Conservation (phyloP, 2,888 invertebrate genomes). For the Synergus laeviventris region DNA sequence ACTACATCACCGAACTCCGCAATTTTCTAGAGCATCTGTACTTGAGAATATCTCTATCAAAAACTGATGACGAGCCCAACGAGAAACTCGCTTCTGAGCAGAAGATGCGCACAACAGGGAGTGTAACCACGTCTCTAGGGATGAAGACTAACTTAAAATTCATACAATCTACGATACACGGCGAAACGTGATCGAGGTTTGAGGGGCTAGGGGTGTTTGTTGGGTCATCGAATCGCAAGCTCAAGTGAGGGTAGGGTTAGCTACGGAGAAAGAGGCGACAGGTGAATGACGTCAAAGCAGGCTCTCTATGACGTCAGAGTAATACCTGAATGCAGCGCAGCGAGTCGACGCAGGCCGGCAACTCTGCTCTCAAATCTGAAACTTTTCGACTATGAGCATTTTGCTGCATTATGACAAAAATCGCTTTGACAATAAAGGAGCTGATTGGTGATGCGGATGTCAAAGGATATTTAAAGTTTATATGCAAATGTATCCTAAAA, state of each 20-base stretch:
- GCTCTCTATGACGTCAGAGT: slow-evolving; percentile 68
- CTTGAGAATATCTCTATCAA: background rate
- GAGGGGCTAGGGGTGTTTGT: slow-evolving; percentile 16
- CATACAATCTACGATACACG: slow-evolving; percentile 7
- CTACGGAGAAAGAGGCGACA: slow-evolving; percentile 56
- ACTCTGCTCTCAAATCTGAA: slow-evolving; percentile 42
- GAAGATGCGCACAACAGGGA: too few relatives aligned
- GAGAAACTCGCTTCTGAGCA: too few relatives aligned
- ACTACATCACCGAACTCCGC: background rate
- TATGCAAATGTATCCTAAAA: background rate
- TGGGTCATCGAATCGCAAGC: slow-evolving; percentile 59
- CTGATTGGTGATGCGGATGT: background rate
- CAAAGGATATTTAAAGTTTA: background rate
- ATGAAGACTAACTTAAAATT: slow-evolving; percentile 15
- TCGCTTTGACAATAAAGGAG: background rate
- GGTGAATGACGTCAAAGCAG: slow-evolving; percentile 70
- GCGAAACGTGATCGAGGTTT: background rate
- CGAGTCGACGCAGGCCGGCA: slow-evolving; percentile 55
- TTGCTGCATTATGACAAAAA: slow-evolving; percentile 2
- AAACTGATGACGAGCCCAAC: too few relatives aligned
- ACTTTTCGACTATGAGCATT: background rate
- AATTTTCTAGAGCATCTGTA: background rate
- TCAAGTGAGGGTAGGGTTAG: slow-evolving; percentile 38
- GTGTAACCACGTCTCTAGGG: background rate
- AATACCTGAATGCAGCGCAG: slow-evolving; percentile 59